phyloP scores from a whole-genome alignment of 1,140 invertebrate species.

The Halesus radiatus region DNA sequence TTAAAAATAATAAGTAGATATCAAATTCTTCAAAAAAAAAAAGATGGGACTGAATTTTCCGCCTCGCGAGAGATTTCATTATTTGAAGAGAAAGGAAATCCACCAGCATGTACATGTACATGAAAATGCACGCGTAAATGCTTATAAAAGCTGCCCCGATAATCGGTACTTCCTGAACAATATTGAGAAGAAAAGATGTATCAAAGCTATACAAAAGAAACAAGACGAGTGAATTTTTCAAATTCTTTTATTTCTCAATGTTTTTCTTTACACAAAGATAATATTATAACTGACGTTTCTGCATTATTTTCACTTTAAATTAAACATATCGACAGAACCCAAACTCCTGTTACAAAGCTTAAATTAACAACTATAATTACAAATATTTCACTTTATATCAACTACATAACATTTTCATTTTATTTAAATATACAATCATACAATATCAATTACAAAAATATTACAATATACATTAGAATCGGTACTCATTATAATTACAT shows the following conservation, averaged over 20 bases:
- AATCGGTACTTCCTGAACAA: too few relatives aligned
- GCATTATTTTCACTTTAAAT: slow-evolving; percentile 46
- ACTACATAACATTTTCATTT: slow-evolving; percentile 56
- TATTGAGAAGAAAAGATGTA: too few relatives aligned
- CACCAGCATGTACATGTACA: too few relatives aligned
- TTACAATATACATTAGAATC: slow-evolving; percentile 46
- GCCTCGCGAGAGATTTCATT: too few relatives aligned
- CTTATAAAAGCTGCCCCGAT: too few relatives aligned
- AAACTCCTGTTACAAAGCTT: slow-evolving; percentile 58
- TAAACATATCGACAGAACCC: slow-evolving; percentile 51
- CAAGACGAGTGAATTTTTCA: slow-evolving; percentile 31
- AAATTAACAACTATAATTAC: slow-evolving; percentile 57
- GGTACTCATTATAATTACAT: slow-evolving; percentile 11
- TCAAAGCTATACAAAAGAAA: background rate
- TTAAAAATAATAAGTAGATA: too few relatives aligned
- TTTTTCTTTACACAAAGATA: slow-evolving; percentile 56
- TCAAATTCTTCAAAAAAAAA: too few relatives aligned
- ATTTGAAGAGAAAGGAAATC: too few relatives aligned
- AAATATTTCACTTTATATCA: slow-evolving; percentile 56
- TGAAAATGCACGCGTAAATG: too few relatives aligned
- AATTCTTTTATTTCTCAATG: slow-evolving; percentile 51
- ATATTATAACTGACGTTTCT: slow-evolving; percentile 53
- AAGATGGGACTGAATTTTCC: too few relatives aligned
- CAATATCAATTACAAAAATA: slow-evolving; percentile 56
- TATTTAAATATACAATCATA: slow-evolving; percentile 52